Evolutionary conservation across 1,140 invertebrate species (phyloP), one percentile per base, ranked within the genome.

Genomic region (Apis florea): DNA sequence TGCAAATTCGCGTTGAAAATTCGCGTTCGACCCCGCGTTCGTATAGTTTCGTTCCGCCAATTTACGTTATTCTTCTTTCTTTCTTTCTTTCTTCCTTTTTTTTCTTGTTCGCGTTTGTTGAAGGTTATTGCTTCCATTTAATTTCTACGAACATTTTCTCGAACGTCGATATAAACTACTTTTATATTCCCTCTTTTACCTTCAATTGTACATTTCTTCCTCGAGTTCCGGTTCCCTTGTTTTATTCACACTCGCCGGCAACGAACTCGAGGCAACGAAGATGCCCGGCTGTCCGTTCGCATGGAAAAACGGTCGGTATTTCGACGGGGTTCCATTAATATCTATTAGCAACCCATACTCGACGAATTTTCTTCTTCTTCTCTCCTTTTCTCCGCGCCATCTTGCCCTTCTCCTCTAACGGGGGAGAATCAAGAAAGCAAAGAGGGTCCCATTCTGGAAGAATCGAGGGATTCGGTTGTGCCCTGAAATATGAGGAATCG

Each of bases 311-410:
- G 63, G 59, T 49, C 79, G n/a, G 76, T 83, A 83, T 86, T 85
- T 86, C 53, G 68, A 83, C 67, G 84, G 61, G 69, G 81, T 89
- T 86, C 88, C 90, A 90, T 90, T 90, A 89, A 88, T 91, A 89
- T 90, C 88, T 91, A 91, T 91, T 91, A 91, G 88, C 79, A 82
- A 85, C 58, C 86, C 84, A 80, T 87, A 86, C 87, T 89, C 83
- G 87, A 89, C 80, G 83, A 84, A 88, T 90, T 90, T 40, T 86
- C 79, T 74, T 81, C 53, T 78, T 21, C 73, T 59, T 53, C 59
- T 64, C 24, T 75, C 67, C 24, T 75, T 78, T 69, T 74, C n/a
- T n/a, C 82, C 61, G 40, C 51, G 66, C 40, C 82, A 51, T 74
- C 69, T n/a, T n/a, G n/a, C n/a, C 54, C n/a, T 69, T 64, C 84